A percentile compares a stretch with the other conserved stretches of the same genome.
These are phyloP conservation scores for Pseudonaja textilis DNA, from an alignment of 2,113 vertebrate genomes.

Conservation along the genomic window DNA sequence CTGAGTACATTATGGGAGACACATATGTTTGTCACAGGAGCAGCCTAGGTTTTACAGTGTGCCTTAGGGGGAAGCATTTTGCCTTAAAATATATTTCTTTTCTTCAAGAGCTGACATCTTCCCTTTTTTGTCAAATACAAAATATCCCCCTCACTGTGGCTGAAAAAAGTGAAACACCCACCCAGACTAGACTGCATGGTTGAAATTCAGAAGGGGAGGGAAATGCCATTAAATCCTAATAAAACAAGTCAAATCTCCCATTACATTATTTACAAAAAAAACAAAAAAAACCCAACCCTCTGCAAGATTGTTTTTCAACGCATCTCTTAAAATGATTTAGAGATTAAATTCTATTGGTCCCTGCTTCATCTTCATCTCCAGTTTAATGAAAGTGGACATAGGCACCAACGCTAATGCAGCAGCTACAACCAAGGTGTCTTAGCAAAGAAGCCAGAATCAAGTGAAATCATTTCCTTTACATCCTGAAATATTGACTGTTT, in stretches of 20 bases:
- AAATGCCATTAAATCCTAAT: constrained; percentile 38
- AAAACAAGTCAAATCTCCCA: constrained; percentile 42
- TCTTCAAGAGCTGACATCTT: constrained; percentile 52
- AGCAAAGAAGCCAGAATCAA: constrained; percentile 27
- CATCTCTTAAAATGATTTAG: constrained; percentile 35
- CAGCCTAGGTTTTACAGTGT: constrained; percentile 49
- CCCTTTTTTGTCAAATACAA: constrained; percentile 46
- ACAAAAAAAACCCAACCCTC: not conserved
- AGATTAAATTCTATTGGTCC: constrained; percentile 25
- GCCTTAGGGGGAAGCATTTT: constrained; percentile 57
- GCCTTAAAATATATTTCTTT: constrained; percentile 58
- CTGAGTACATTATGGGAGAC: not conserved
- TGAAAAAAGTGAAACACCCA: constrained; percentile 23
- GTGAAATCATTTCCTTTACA: constrained; percentile 49
- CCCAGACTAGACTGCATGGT: constrained; percentile 22
- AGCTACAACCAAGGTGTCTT: constrained; percentile 48
- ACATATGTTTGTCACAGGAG: constrained; percentile 50
- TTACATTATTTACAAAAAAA: constrained; percentile 55
- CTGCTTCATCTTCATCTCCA: constrained; percentile 48
- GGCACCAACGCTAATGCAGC: constrained; percentile 36
- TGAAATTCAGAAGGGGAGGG: constrained; percentile 39
- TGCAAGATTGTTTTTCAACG: constrained; percentile 37
- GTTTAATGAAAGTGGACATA: constrained; percentile 37
- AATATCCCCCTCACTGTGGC: constrained; percentile 1
- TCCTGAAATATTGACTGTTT: constrained; percentile 23